Evolutionary conservation across 2,888 invertebrate genomes (phyloP).

Genomic region (Toxonevra muliebris): DNA sequence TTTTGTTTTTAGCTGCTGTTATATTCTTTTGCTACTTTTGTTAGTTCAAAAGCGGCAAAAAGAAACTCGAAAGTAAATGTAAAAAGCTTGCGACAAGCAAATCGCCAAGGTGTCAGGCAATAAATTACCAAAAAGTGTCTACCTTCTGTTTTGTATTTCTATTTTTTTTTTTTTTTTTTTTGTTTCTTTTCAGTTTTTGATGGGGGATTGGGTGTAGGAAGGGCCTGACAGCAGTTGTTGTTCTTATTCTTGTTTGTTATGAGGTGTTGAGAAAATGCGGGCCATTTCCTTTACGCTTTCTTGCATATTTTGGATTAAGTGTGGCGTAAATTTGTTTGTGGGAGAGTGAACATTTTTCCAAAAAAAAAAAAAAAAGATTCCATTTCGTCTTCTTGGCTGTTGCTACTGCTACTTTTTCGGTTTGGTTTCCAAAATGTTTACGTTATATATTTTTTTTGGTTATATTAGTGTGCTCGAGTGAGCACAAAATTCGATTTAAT

Average conservation of each 20-base stretch:
- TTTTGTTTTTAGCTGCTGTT: no score
- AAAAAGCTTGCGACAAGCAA: slow-evolving; percentile 33
- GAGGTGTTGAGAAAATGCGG: slow-evolving; percentile 23
- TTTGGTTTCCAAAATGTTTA: neutral
- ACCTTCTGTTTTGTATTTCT: slow-evolving; percentile 58
- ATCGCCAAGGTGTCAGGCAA: slow-evolving; percentile 56
- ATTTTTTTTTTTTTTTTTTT: slow-evolving; percentile 28
- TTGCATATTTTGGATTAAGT: slow-evolving; percentile 31
- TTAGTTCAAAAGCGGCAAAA: slow-evolving; percentile 9
- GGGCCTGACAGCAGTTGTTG: slow-evolving; percentile 19
- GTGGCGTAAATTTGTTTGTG: slow-evolving; percentile 34
- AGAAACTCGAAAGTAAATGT: neutral
- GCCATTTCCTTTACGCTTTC: slow-evolving; percentile 31
- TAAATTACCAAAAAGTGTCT: slow-evolving; percentile 60
- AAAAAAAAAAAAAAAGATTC: neutral
- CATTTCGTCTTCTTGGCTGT: neutral
- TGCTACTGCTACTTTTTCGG: slow-evolving; percentile 8
- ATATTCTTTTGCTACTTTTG: no score
- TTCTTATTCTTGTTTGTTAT: slow-evolving; percentile 18
- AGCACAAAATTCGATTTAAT: slow-evolving; percentile 60
- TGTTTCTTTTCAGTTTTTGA: neutral
- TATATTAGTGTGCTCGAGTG: slow-evolving; percentile 53
- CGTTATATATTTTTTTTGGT: neutral
- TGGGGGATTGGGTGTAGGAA: neutral
- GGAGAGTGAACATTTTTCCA: slow-evolving; percentile 1